phyloP scores from a whole-genome alignment of 2,888 invertebrate genomes.

The Drosophila aldrichi region DNA sequence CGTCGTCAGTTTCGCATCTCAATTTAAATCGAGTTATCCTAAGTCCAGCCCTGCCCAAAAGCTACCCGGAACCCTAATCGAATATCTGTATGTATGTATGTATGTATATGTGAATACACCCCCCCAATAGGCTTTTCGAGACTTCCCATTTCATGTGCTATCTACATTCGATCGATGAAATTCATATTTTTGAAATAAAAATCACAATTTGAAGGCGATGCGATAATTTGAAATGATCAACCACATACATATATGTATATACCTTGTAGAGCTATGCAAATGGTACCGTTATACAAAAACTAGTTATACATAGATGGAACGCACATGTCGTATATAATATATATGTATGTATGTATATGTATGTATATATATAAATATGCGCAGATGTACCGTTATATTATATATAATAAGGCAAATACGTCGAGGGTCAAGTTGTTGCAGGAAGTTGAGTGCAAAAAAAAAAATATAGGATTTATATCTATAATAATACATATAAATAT shows the following conservation, averaged over 20 bases:
- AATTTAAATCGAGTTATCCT: constrained; percentile 11
- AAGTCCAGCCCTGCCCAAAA: neutral
- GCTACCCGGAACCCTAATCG: constrained; percentile 14
- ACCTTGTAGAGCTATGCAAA: neutral
- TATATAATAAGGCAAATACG: constrained; percentile 79
- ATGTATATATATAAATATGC: neutral
- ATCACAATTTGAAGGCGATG: constrained; percentile 25
- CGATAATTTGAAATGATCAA: constrained; percentile 28
- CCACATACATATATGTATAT: constrained; percentile 5
- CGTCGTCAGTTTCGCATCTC: constrained; percentile 21
- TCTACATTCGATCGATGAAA: constrained; percentile 28
- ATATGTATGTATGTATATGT: too few species aligned
- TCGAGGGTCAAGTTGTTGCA: constrained; percentile 43
- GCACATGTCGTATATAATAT: constrained; percentile 4
- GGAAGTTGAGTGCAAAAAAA: constrained; percentile 10
- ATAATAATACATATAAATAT: constrained; percentile 10
- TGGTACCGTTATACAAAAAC: constrained; percentile 28
- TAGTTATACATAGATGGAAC: constrained; percentile 46
- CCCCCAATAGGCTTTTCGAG: constrained; percentile 23
- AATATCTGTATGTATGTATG: constrained; percentile 2
- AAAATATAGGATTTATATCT: constrained; percentile 12
- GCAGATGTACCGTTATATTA: constrained; percentile 61
- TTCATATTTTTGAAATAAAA: constrained; percentile 47
- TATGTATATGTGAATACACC: neutral
- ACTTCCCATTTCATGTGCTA: constrained; percentile 24